Percentiles rank a stretch among this genome's conserved stretches.
Evolutionary conservation across 2,797 vertebrate species (phyloP).

Genomic region (Cossypha polioptera): DNA sequence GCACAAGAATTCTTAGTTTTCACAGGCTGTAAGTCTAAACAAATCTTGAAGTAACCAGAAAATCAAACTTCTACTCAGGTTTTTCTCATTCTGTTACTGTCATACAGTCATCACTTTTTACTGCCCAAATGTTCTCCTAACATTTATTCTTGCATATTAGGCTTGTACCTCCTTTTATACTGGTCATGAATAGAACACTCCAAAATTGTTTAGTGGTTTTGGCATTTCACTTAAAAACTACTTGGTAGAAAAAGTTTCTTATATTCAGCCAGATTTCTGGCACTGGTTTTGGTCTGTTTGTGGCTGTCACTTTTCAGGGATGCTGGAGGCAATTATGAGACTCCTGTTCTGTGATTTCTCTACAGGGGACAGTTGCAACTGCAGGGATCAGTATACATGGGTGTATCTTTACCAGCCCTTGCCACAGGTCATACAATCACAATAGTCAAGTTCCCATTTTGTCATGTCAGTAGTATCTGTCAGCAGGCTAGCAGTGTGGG

Average conservation of each 20-base stretch:
- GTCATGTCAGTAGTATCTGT: neutral
- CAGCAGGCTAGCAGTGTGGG: neutral
- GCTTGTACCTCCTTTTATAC: neutral
- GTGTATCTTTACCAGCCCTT: neutral
- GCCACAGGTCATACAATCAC: neutral
- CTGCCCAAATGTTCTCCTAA: neutral
- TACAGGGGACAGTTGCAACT: neutral
- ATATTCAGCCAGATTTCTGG: neutral
- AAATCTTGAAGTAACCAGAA: neutral
- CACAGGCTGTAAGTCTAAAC: neutral
- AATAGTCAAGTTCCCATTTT: slow-evolving; percentile 15
- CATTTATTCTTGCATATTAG: neutral
- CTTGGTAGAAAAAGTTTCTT: neutral
- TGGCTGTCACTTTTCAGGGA: neutral
- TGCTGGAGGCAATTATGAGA: slow-evolving; percentile 6
- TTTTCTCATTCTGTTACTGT: neutral
- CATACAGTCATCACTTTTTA: neutral
- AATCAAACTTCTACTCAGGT: neutral
- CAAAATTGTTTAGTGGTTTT: neutral
- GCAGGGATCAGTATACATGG: neutral
- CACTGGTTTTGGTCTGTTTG: neutral
- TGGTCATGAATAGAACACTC: neutral
- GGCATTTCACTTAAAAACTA: neutral
- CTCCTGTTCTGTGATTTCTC: neutral
- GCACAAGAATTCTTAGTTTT: slow-evolving; percentile 8